Conservation (phyloP, 1,140 invertebrate genomes). For the Caenorhabditis tropicalis region DNA sequence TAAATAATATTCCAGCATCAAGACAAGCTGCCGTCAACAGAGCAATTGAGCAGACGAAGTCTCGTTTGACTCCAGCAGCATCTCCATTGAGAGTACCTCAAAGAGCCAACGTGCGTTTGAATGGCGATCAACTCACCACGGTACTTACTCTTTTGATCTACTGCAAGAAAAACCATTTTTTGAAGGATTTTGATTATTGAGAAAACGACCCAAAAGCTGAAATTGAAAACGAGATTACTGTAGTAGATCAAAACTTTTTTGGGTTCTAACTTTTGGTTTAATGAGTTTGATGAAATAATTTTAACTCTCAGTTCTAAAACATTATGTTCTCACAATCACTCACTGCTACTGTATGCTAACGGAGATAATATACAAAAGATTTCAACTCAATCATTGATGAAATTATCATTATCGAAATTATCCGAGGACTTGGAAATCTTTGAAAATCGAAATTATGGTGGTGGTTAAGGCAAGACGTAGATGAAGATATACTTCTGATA, state of each 20-base stretch:
- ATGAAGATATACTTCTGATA: no score
- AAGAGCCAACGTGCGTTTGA: constrained; percentile 41
- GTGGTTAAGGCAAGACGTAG: no score
- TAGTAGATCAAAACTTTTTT: constrained; percentile 32
- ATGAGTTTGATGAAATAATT: neutral
- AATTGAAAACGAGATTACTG: neutral
- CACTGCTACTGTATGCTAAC: neutral
- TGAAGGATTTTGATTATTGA: neutral
- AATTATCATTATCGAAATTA: no score
- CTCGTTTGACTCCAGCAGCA: constrained; percentile 34
- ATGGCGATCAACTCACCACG: constrained; percentile 42
- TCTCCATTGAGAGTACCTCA: constrained; percentile 31
- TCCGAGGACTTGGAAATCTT: no score
- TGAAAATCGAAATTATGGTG: no score
- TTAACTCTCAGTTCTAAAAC: neutral
- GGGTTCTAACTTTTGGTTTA: constrained; percentile 31
- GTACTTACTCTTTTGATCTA: constrained; percentile 44
- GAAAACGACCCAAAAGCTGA: neutral
- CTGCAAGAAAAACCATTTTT: neutral
- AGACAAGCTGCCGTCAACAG: constrained; percentile 41
- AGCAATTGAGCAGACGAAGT: constrained; percentile 54
- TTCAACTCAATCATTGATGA: neutral
- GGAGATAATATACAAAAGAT: neutral
- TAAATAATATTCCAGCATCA: constrained; percentile 39
- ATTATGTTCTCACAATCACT: neutral